Evolutionary conservation across 92 coral and sea anemone species (phyloP).

Genomic region (Bergia sp.): DNA sequence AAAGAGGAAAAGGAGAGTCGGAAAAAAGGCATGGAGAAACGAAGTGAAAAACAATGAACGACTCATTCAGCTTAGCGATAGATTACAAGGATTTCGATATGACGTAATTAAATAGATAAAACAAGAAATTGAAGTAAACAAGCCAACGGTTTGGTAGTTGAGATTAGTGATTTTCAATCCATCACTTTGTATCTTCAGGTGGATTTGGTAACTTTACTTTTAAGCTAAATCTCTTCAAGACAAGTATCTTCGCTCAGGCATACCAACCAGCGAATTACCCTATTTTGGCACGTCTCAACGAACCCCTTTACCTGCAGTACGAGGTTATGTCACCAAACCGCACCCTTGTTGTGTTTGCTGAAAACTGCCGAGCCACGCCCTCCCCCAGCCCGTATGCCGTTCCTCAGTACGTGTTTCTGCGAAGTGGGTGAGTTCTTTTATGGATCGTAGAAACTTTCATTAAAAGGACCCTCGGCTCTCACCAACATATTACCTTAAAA

Average conservation of each 20-base stretch:
- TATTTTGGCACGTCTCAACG: neutral
- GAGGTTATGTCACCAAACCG: constrained; percentile 14
- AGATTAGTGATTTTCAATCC: no score
- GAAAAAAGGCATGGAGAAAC: no score
- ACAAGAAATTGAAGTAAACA: no score
- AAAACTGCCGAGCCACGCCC: constrained; percentile 55
- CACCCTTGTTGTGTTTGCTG: constrained; percentile 57
- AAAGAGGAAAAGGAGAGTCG: no score
- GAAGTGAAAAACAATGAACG: no score
- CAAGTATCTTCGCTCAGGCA: neutral
- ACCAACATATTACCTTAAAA: no score
- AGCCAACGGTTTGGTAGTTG: no score
- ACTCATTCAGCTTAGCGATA: no score
- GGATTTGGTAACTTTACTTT: constrained; percentile 18
- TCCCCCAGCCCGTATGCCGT: constrained; percentile 43
- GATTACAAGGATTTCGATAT: no score
- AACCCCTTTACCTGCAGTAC: constrained; percentile 8
- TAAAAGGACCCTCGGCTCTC: no score
- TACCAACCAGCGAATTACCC: constrained; percentile 13
- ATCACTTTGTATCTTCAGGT: neutral
- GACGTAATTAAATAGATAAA: no score
- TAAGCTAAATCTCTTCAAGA: constrained; percentile 1
- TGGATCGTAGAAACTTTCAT: no score
- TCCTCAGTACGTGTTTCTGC: constrained; percentile 55
- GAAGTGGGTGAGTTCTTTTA: constrained; percentile 46